Evolutionary conservation across 2,797 vertebrate genomes (phyloP), one percentile per base, ranked within the genome.

Genomic region (Antrozous pallidus): DNA sequence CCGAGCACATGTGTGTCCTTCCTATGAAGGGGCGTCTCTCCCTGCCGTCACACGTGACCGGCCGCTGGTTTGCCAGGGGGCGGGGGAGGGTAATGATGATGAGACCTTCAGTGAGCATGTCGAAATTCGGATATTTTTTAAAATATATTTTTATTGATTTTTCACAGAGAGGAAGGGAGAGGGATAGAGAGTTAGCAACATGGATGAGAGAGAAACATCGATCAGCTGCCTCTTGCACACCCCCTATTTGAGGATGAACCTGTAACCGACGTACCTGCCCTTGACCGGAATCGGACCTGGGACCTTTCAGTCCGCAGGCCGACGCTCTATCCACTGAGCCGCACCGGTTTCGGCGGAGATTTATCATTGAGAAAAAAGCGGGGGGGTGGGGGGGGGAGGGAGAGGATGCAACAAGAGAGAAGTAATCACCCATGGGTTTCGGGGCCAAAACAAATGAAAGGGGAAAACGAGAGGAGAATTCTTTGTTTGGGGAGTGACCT

Each of bases 91-190:
- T 14, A 67, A 3, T 93, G 82, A 84, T 78, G 94, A 88, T 9
- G 42, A 96, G 95, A 85, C 56, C 33, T 38, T 96, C 81, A 75
- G 95, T 81, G 82, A 70, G 2, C 24, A 45, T 82, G 79, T 83
- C 69, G 73, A 96, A 97, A 95, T 94, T 83, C 54, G 47, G 40
- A 24, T 92, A 96, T 94, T 97, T 96, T n/a, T n/a, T n/a, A n/a
- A n/a, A n/a, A n/a, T n/a, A n/a, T n/a, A n/a, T n/a, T n/a, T n/a
- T n/a, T n/a, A n/a, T n/a, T n/a, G n/a, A n/a, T n/a, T n/a, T n/a
- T n/a, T n/a, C n/a, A n/a, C n/a, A n/a, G n/a, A n/a, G n/a, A n/a
- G n/a, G n/a, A n/a, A n/a, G n/a, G n/a, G n/a, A n/a, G n/a, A n/a
- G n/a, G n/a, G n/a, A n/a, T n/a, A n/a, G n/a, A n/a, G n/a, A n/a